phyloP scores from a whole-genome alignment of 1,140 invertebrate species.

The Trachymyrmex septentrionalis region DNA sequence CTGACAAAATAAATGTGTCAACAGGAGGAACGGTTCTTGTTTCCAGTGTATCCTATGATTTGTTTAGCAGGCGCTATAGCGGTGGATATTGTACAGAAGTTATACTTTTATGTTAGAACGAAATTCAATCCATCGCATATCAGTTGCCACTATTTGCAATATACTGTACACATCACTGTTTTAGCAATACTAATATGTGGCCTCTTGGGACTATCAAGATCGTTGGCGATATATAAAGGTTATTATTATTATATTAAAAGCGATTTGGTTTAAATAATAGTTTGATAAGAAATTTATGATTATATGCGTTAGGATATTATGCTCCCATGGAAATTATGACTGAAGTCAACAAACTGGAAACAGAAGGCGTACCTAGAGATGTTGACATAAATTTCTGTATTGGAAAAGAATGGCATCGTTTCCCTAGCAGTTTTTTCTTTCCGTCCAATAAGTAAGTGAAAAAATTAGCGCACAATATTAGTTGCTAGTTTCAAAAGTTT shows the following conservation, averaged over 20 bases:
- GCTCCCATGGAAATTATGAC: slow-evolving; percentile 96
- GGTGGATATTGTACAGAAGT: slow-evolving; percentile 93
- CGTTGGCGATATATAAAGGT: slow-evolving; percentile 86
- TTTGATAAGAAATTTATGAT: slow-evolving; percentile 41
- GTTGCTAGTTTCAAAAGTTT: background rate
- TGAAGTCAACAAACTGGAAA: slow-evolving; percentile 90
- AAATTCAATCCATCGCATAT: slow-evolving; percentile 83
- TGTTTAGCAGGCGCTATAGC: slow-evolving; percentile 94
- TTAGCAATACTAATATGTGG: slow-evolving; percentile 87
- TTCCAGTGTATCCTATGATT: slow-evolving; percentile 98
- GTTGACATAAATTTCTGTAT: slow-evolving; percentile 94
- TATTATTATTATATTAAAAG: background rate
- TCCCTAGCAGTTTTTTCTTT: slow-evolving; percentile 98
- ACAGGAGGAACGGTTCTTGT: slow-evolving; percentile 96
- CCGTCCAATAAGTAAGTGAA: slow-evolving; percentile 89
- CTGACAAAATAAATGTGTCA: slow-evolving; percentile 61
- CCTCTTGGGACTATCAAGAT: slow-evolving; percentile 83
- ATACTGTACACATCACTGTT: slow-evolving; percentile 91
- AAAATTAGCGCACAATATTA: slow-evolving; percentile 7
- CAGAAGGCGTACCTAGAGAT: slow-evolving; percentile 87
- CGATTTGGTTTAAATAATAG: slow-evolving; percentile 37
- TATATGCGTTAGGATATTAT: slow-evolving; percentile 90
- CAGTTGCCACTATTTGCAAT: slow-evolving; percentile 91
- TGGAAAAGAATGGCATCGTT: slow-evolving; percentile 99
- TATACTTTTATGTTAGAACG: slow-evolving; percentile 90